These are phyloP conservation scores for Hydrolagus affinis DNA, from an alignment of 2,113 vertebrate species.

Conservation along the genomic window DNA sequence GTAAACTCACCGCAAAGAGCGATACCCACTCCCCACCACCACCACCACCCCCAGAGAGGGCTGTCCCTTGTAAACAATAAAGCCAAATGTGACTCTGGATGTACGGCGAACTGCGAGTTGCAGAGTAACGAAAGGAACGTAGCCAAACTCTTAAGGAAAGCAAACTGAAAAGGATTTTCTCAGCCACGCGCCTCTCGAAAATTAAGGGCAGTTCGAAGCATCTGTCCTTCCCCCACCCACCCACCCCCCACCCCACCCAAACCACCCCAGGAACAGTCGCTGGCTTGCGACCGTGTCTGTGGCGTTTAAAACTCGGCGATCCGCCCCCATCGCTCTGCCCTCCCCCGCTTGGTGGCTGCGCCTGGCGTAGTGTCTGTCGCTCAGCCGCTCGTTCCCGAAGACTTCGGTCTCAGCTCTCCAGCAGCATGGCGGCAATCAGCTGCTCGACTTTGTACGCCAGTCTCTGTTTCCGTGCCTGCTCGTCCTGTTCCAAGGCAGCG, in stretches of 20 bases:
- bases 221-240: too few relatives aligned
- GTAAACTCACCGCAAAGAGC: background rate
- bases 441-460: slow-evolving; percentile 93
- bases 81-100: background rate
- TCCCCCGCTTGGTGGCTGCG: background rate
- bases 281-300: background rate
- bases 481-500: slow-evolving; percentile 82
- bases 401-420: slow-evolving; percentile 79
- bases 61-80: background rate
- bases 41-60: background rate
- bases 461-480: slow-evolving; percentile 83
- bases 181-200: background rate
- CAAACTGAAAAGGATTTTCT: background rate
- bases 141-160: background rate
- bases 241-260: too few relatives aligned
- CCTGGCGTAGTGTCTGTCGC: background rate
- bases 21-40: too few relatives aligned
- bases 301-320: background rate
- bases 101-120: background rate
- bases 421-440: slow-evolving; percentile 85
- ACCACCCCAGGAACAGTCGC: background rate
- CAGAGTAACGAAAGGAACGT: background rate
- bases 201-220: background rate
- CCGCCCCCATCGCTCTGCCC: background rate
- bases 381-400: background rate